These are phyloP conservation scores for Amphilophus citrinellus DNA, from an alignment of 2,113 vertebrate genomes.

Conservation along the genomic window DNA sequence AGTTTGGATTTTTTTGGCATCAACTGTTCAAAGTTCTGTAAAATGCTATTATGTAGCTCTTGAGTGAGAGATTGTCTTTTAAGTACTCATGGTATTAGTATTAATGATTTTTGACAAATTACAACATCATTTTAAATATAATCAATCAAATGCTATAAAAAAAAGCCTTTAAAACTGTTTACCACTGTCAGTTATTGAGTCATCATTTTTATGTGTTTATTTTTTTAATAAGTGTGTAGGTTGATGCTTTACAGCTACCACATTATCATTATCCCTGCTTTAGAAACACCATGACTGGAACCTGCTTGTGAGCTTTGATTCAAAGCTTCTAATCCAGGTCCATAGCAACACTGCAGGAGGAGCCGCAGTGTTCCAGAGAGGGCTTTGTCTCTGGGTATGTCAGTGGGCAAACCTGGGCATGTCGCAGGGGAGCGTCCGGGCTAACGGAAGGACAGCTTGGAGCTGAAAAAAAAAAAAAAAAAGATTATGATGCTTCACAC, in stretches of 20 bases:
- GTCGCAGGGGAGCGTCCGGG: slow-evolving; percentile 53
- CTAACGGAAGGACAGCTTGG: slow-evolving; percentile 8
- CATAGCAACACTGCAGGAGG: slow-evolving; percentile 55
- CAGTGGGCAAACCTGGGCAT: slow-evolving; percentile 67
- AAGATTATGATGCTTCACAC: slow-evolving; percentile 19
- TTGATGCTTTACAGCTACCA: not conserved
- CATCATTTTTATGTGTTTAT: not conserved
- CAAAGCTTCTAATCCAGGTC: slow-evolving; percentile 54
- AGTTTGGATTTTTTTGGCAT: not conserved
- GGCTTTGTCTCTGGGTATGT: slow-evolving; percentile 49
- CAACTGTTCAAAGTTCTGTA: not conserved
- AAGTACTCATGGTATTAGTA: not conserved
- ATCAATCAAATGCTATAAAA: not conserved
- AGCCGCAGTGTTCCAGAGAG: slow-evolving; percentile 34
- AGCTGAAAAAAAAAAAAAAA: not conserved
- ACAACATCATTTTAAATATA: not conserved
- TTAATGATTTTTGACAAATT: not conserved
- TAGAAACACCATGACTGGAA: slow-evolving; percentile 9
- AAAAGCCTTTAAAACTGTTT: not conserved
- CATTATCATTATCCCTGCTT: not conserved
- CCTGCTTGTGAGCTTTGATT: slow-evolving; percentile 36
- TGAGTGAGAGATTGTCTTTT: not conserved
- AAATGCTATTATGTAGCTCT: not conserved
- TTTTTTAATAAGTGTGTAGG: not conserved
- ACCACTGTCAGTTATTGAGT: not conserved